A percentile compares a stretch with the other conserved stretches of the same genome.
These are phyloP conservation scores for Nyctereutes procyonoides DNA, from an alignment of 2,113 vertebrate genomes.

Conservation along the genomic window DNA sequence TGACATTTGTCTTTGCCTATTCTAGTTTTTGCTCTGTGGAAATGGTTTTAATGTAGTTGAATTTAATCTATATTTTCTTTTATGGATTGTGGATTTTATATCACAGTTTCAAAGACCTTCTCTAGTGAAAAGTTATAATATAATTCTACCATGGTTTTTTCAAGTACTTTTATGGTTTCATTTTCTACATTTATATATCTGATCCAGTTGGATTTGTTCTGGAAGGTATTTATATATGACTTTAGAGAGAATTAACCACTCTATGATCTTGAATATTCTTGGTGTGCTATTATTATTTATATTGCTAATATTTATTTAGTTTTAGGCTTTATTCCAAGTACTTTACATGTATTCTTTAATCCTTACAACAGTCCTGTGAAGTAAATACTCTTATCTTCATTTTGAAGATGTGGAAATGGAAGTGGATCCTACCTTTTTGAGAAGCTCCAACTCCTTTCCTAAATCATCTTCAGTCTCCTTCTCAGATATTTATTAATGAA, in stretches of 20 bases:
- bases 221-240: background rate
- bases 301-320: constrained; percentile 31
- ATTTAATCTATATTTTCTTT: constrained; percentile 16
- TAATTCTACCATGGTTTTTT: constrained; percentile 25
- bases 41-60: constrained; percentile 39
- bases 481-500: background rate
- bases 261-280: background rate
- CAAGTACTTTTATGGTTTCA: background rate
- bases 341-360: background rate
- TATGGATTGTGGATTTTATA: constrained; percentile 22
- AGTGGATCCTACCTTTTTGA: background rate
- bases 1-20: constrained; percentile 25
- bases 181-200: background rate
- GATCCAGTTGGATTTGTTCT: constrained; percentile 20
- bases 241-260: background rate
- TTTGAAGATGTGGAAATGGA: background rate
- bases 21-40: background rate
- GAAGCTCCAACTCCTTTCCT: background rate
- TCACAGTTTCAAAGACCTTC: background rate
- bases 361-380: background rate
- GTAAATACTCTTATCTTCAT: background rate
- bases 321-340: background rate
- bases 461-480: background rate
- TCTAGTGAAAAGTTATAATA: background rate
- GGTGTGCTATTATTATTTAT: background rate